Evolutionary conservation across 2,113 vertebrate species (phyloP).

Genomic region (Capreolus pygargus): DNA sequence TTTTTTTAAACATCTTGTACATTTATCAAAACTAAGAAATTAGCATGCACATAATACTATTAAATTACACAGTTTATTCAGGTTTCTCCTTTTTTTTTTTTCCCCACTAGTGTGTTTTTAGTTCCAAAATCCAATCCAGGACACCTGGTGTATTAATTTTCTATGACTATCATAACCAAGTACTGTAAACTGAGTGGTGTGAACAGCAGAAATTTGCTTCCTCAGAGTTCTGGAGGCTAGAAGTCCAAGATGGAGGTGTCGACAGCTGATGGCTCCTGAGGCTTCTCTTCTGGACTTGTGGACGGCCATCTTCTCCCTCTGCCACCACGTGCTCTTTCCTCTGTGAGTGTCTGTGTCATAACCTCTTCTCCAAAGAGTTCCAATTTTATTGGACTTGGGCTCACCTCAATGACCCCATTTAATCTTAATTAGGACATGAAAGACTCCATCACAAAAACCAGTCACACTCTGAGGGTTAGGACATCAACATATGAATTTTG

Average conservation of each 20-base stretch:
- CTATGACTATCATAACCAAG: background rate
- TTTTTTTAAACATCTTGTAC: background rate
- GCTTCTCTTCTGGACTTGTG: fast-evolving
- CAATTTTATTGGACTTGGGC: background rate
- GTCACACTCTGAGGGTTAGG: background rate
- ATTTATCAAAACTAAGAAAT: background rate
- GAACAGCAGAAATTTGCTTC: background rate
- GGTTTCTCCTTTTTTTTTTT: background rate
- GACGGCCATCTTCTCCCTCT: background rate
- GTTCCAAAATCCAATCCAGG: background rate
- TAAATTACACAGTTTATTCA: background rate
- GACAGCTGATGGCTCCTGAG: background rate
- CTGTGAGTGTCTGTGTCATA: background rate
- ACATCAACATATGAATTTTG: background rate
- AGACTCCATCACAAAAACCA: background rate
- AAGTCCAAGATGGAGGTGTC: background rate
- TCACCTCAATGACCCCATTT: background rate
- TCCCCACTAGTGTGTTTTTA: background rate
- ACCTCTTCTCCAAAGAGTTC: background rate
- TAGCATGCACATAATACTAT: background rate
- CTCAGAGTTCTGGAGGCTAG: background rate
- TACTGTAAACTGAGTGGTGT: too few species aligned
- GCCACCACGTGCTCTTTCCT: too few species aligned
- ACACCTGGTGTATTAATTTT: background rate
- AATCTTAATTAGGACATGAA: background rate